These are phyloP conservation scores for Scaptomyza cyrtandrae DNA, from an alignment of 2,888 invertebrate genomes.

Conservation along the genomic window DNA sequence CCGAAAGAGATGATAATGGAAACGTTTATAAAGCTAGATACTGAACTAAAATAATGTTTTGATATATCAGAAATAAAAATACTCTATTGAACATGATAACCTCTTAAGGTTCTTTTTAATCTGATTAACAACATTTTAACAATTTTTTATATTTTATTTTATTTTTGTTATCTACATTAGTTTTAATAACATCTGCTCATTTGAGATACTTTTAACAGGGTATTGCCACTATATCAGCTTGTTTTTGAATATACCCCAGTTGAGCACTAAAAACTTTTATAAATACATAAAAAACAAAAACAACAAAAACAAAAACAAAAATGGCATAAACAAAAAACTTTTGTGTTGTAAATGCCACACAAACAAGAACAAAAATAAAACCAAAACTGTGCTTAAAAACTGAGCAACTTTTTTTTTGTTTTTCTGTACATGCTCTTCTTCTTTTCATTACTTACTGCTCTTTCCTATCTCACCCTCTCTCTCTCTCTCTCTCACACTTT, in stretches of 20 bases:
- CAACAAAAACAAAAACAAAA: not conserved
- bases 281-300: constrained; percentile 36
- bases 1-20: not conserved
- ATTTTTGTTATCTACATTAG: no score
- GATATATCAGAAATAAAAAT: no score
- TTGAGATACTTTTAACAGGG: constrained; percentile 14
- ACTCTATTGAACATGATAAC: no score
- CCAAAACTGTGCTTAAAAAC: constrained; percentile 21
- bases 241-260: not conserved
- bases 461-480: not conserved
- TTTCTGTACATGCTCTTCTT: not conserved
- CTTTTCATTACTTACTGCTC: no score
- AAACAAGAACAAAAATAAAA: constrained; percentile 4
- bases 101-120: no score
- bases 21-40: not conserved
- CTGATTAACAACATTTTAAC: no score
- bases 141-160: no score
- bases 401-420: constrained; percentile 38
- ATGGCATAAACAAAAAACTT: constrained; percentile 22
- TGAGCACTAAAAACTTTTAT: constrained; percentile 2
- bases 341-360: constrained; percentile 12
- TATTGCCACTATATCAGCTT: constrained; percentile 1
- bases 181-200: not conserved
- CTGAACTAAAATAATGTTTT: no score
- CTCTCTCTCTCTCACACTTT: not conserved